phyloP scores from a whole-genome alignment of 2,888 invertebrate genomes.

The Melinaea menophilus region DNA sequence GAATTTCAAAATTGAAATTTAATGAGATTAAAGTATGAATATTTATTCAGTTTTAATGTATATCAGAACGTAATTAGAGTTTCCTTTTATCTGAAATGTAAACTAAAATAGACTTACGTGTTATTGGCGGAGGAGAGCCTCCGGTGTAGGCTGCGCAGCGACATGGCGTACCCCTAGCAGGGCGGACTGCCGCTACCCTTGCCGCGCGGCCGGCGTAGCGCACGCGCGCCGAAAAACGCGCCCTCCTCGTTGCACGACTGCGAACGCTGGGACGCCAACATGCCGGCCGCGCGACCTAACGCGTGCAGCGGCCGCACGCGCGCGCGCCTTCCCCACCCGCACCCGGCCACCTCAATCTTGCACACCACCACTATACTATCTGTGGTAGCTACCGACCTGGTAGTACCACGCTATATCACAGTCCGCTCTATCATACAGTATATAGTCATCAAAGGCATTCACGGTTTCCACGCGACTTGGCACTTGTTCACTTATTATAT shows the following conservation, averaged over 20 bases:
- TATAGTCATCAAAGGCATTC: conserved; percentile 14
- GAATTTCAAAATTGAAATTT: neutral
- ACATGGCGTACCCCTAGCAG: conserved; percentile 81
- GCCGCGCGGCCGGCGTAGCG: conserved; percentile 78
- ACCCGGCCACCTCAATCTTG: conserved; percentile 75
- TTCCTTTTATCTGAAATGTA: neutral
- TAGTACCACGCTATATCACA: conserved; percentile 14
- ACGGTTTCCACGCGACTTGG: conserved; percentile 37
- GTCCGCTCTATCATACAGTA: conserved; percentile 13
- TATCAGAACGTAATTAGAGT: too few species aligned
- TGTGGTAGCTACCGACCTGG: conserved; percentile 6
- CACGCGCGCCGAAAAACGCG: conserved; percentile 76
- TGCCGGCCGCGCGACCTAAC: conserved; percentile 70
- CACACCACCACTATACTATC: conserved; percentile 36
- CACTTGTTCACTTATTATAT: conserved; percentile 55
- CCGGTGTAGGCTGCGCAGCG: conserved; percentile 81
- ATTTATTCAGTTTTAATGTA: too few species aligned
- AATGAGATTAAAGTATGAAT: neutral
- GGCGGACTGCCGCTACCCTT: conserved; percentile 78
- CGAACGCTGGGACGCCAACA: conserved; percentile 75
- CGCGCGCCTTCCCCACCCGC: conserved; percentile 75
- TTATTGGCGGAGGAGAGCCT: conserved; percentile 79
- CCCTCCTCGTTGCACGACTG: conserved; percentile 77
- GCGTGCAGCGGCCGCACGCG: conserved; percentile 74
- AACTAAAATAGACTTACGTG: conserved; percentile 69